These are phyloP conservation scores for Saimiri boliviensis DNA, from an alignment of 2,113 vertebrate genomes.

Conservation along the genomic window DNA sequence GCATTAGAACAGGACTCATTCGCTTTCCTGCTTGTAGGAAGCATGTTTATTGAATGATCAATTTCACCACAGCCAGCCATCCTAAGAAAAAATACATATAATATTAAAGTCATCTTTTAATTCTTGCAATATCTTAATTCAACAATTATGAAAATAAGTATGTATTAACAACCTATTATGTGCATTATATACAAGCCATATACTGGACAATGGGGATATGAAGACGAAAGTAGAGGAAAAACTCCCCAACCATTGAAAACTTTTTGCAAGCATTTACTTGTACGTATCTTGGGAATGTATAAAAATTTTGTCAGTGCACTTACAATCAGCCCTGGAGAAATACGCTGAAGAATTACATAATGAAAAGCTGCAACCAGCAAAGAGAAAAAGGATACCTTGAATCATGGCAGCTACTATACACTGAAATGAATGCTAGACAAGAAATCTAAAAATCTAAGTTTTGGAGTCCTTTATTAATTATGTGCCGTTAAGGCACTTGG, in stretches of 20 bases:
- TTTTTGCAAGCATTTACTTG: neutral
- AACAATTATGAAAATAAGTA: constrained; percentile 30
- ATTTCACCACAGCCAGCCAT: constrained; percentile 95
- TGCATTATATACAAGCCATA: neutral
- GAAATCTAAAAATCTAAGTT: neutral
- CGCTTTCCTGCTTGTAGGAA: constrained; percentile 88
- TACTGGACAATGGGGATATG: neutral
- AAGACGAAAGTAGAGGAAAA: neutral
- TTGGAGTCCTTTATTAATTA: neutral
- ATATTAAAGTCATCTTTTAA: constrained; percentile 26
- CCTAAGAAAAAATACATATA: constrained; percentile 78
- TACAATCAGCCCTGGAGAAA: neutral
- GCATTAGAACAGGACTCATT: constrained; percentile 88
- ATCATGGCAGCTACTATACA: neutral
- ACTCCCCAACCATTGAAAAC: neutral
- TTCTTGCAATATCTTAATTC: neutral
- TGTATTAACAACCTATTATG: neutral
- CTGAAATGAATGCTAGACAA: neutral
- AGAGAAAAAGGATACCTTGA: neutral
- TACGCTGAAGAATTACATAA: neutral
- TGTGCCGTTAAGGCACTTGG: neutral
- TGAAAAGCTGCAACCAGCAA: neutral
- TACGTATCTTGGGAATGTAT: neutral
- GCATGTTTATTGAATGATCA: constrained; percentile 89
- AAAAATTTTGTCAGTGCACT: neutral